A percentile compares a stretch with the other conserved stretches of the same genome.
phyloP scores from a whole-genome alignment of 2,113 vertebrate genomes.

The Microtus richardsoni region DNA sequence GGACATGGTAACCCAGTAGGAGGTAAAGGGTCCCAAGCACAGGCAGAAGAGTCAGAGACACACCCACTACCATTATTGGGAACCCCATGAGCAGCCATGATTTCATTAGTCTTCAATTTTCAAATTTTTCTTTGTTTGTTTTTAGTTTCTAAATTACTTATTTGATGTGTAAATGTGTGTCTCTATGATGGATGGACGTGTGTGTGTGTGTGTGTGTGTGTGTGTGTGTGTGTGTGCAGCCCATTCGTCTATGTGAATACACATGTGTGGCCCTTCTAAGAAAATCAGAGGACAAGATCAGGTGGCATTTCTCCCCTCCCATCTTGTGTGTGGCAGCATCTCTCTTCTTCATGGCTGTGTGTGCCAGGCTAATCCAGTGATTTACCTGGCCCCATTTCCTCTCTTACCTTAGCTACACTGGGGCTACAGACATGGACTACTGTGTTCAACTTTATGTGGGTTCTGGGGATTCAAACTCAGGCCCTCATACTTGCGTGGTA shows the following conservation, averaged over 20 bases:
- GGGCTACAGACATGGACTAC: background rate
- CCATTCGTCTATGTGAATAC: background rate
- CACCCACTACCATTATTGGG: too few relatives aligned
- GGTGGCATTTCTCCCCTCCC: background rate
- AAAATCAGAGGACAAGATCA: background rate
- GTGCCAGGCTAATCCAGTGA: background rate
- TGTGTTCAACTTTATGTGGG: background rate
- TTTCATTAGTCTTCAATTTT: background rate
- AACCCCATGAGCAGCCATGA: too few relatives aligned
- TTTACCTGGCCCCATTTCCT: background rate
- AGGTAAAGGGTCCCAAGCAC: too few relatives aligned
- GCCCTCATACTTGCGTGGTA: background rate
- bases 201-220: background rate
- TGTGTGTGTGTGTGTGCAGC: background rate
- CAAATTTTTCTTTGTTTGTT: background rate
- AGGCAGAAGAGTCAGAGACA: too few relatives aligned
- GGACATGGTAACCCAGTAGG: too few relatives aligned
- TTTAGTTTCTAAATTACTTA: background rate
- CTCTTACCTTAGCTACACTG: background rate
- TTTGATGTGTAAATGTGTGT: background rate
- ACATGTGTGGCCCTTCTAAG: background rate
- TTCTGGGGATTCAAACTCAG: background rate
- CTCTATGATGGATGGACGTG: background rate
- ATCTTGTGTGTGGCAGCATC: background rate
- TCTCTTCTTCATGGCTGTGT: background rate